Evolutionary conservation across 2,888 invertebrate genomes (phyloP), one percentile per base, ranked within the genome.

Genomic region (Leptopterna dolabrata): DNA sequence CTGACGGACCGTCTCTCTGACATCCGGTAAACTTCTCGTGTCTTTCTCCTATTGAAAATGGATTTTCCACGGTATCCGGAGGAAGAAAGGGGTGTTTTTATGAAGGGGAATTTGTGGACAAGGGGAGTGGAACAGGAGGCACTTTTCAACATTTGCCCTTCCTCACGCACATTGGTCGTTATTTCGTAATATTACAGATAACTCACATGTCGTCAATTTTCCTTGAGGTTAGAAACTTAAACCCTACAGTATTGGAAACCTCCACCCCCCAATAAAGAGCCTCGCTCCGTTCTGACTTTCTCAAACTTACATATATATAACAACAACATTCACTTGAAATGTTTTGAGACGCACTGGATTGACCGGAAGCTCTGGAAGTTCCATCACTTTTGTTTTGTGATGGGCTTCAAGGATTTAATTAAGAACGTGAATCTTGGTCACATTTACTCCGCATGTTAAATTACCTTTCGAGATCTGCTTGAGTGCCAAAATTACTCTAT

Each of bases 11-110:
- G 85, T 73, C 85, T 85, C 47, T n/a, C 24, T 29, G 76, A 36
- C 85, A 45, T 85, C 85, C 85, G 85, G 85, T 16, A 27, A 85
- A 85, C 85, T 85, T 76, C 73, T 85, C 85, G 85, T 73, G 71
- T 73, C 85, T 29, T 73, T 85, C 76, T 73, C 73, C 73, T 30
- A 73, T 73, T 73, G 85, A 85, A 83, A 41, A 85, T 73, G 85
- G 27, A 43, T 55, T 41, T 83, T 70, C 43, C 19, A 36, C 81
- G 16, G 78, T 19, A 45, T 43, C 19, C 24, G 4, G 41, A n/a
- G n/a, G 36, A 27, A 30, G 24, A 30, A 29, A 43, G 29, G 27
- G 51, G 30, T 14, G 29, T 29, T 4, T 29, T 14, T n/a, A n/a
- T 4, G 27, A 36, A 82, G 82, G 71, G 70, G 84, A 71, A 84